Conservation (phyloP, 1,140 invertebrate species). For the Drosophila eugracilis region DNA sequence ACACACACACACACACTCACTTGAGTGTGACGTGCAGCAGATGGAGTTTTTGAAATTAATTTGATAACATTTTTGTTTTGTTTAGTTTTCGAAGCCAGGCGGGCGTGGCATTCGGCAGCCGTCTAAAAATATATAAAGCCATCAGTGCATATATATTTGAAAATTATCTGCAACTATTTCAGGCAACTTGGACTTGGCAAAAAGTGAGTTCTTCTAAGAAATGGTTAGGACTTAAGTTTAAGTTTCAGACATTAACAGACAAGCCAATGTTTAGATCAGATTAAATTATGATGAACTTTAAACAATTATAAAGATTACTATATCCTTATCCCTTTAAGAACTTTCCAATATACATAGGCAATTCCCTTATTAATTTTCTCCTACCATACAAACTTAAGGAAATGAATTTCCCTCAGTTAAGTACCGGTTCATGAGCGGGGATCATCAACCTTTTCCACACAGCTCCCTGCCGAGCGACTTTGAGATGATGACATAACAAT, state of each 20-base stretch:
- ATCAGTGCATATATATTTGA: conserved; percentile 16
- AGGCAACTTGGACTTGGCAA: not conserved
- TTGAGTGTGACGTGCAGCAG: conserved; percentile 74
- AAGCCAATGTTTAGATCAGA: too few relatives aligned
- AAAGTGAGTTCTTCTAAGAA: conserved; percentile 11
- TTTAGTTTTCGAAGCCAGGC: conserved; percentile 22
- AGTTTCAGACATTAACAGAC: too few relatives aligned
- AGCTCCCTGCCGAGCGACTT: not conserved
- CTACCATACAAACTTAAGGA: not conserved
- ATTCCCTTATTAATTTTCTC: not conserved
- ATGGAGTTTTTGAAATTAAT: conserved; percentile 81
- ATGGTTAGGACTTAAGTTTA: too few relatives aligned
- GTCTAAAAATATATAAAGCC: conserved; percentile 8
- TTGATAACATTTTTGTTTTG: conserved; percentile 70
- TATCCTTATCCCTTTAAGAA: too few relatives aligned
- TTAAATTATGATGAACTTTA: not conserved
- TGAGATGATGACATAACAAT: conserved; percentile 39
- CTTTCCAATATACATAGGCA: too few relatives aligned
- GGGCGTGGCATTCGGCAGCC: conserved; percentile 5
- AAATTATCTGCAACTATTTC: conserved; percentile 31
- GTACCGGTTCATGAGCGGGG: not conserved
- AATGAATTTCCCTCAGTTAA: not conserved
- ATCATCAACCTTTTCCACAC: not conserved
- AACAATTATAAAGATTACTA: too few relatives aligned
- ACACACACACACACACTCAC: conserved; percentile 33